Evolutionary conservation across 2,113 vertebrate genomes (phyloP), one percentile per base, ranked within the genome.

Genomic region (Gavia stellata): DNA sequence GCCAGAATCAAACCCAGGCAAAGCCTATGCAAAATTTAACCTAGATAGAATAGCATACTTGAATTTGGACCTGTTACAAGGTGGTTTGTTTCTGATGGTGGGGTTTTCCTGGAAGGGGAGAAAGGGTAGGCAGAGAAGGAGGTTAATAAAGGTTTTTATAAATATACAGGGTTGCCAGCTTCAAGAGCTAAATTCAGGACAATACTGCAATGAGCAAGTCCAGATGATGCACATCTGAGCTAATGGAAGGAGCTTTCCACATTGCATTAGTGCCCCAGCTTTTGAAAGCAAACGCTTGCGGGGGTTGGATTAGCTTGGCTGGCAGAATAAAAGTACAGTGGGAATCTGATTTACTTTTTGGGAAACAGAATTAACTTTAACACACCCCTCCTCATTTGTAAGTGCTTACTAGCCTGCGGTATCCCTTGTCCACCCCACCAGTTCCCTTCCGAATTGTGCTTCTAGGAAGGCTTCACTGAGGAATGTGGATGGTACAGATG

Each of bases 401-500:
- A 77, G 44, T 52, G 45, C 36, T 85, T 81, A 66, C 25, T 28
- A 81, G 61, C 24, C 75, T 91, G 33, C 3, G 2, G 47, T 12
- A 67, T 61, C 20, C 33, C 26, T 6, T 0, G 1, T 50, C 53
- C 65, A 81, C 18, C 24, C 33, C 36, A 79, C 14, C 24, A 65
- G 36, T 29, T 77, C 42, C 19, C 36, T 82, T 75, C 45, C 79
- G 82, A 56, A n/a, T 12, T 28, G 29, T 45, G 70, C n/a, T 87
- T 87, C 78, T 66, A 82, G 53, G 31, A 73, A 91, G 34, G n/a
- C 10, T 84, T 92, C 95, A 83, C 70, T 82, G 42, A 82, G 62
- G 84, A 96, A 94, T 85, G 92, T 24, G 36, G 61, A 85, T 45
- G 81, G 78, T 84, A 90, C 78, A 95, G 95, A 95, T 65, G 40